These are phyloP conservation scores for Onthophagus taurus DNA, from an alignment of 1,140 invertebrate species.

Conservation along the genomic window DNA sequence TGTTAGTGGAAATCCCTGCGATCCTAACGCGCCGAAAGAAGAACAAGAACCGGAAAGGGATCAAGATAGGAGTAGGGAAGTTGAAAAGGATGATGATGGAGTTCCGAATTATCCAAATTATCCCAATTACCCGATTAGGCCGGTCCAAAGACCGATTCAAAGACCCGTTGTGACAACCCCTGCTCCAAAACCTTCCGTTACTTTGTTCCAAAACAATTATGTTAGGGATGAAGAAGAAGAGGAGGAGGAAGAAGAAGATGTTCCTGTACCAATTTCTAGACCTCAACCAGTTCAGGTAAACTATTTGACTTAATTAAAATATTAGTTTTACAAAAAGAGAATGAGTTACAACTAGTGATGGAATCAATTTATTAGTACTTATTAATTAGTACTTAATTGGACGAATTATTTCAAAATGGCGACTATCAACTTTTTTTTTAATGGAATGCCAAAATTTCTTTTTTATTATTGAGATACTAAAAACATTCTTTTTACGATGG, in stretches of 20 bases:
- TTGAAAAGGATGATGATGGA: constrained; percentile 43
- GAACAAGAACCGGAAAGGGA: constrained; percentile 49
- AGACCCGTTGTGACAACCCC: constrained; percentile 35
- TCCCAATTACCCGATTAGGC: constrained; percentile 46
- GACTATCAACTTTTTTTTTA: too few species aligned
- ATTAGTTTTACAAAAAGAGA: too few species aligned
- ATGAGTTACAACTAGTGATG: too few species aligned
- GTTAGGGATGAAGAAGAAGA: constrained; percentile 46
- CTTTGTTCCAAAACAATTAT: constrained; percentile 56
- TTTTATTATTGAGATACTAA: too few species aligned
- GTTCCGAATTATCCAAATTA: constrained; percentile 50
- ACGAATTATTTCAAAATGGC: too few species aligned
- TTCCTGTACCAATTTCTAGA: constrained; percentile 46
- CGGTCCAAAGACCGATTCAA: constrained; percentile 26
- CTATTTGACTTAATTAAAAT: not conserved
- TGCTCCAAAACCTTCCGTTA: constrained; percentile 49
- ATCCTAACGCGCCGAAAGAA: constrained; percentile 65
- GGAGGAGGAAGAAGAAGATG: constrained; percentile 48
- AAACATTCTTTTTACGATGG: too few species aligned
- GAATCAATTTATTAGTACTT: too few species aligned
- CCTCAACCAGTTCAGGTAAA: constrained; percentile 29
- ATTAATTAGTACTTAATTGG: too few species aligned
- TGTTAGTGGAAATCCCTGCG: constrained; percentile 83
- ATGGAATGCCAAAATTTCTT: too few species aligned
- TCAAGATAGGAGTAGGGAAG: constrained; percentile 39